A percentile compares a stretch with the other conserved stretches of the same genome.
phyloP scores from a whole-genome alignment of 2,888 invertebrate genomes.

The Cephus pygmeus region DNA sequence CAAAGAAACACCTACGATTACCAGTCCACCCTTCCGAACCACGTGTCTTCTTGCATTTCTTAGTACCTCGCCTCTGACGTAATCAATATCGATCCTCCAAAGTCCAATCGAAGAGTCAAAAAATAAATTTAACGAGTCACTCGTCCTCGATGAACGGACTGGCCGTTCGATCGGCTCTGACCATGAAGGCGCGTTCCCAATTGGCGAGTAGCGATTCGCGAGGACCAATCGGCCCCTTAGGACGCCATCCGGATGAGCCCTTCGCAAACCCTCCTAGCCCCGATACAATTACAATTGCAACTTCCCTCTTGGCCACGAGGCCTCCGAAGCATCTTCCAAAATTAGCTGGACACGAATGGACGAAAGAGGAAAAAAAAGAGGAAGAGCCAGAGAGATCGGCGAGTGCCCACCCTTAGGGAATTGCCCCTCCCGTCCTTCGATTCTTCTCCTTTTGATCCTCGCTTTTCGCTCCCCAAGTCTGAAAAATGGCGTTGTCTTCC shows the following conservation, averaged over 20 bases:
- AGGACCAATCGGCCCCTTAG: no score
- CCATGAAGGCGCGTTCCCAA: neutral
- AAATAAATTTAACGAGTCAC: neutral
- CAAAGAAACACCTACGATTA: neutral
- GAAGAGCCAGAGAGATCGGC: neutral
- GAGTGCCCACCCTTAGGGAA: no score
- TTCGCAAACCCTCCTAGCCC: no score
- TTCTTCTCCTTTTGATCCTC: conserved; percentile 27
- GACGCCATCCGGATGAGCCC: no score
- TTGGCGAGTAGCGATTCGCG: no score
- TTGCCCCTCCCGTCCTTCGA: conserved; percentile 18
- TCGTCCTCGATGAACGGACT: neutral
- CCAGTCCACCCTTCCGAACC: neutral
- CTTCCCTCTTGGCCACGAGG: neutral
- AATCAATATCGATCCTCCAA: no score
- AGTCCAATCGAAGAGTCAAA: neutral
- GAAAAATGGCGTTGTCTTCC: neutral
- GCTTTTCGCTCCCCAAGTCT: neutral
- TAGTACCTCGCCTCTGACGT: no score
- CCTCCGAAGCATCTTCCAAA: neutral
- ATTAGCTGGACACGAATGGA: conserved; percentile 1
- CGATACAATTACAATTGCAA: neutral
- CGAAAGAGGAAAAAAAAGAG: conserved; percentile 1
- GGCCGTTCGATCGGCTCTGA: neutral
- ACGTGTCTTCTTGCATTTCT: neutral